Percentiles rank a stretch among this genome's conserved stretches.
These are phyloP conservation scores for Rutilus rutilus DNA, from an alignment of 2,113 vertebrate species.

Conservation along the genomic window DNA sequence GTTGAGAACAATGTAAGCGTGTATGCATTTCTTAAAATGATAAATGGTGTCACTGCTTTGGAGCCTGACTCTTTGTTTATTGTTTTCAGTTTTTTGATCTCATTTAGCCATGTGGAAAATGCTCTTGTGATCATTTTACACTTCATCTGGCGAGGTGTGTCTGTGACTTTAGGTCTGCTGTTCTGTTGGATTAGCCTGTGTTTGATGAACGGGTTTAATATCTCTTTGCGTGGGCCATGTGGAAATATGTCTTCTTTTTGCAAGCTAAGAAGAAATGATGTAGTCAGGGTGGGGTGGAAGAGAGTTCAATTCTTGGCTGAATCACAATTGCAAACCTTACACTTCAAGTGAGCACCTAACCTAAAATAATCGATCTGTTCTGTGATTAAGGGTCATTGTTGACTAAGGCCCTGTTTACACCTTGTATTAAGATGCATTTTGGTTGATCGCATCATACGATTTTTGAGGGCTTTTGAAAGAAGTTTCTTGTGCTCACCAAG, in stretches of 20 bases:
- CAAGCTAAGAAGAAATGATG: not conserved
- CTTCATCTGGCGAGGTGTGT: not conserved
- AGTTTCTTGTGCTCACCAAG: not conserved
- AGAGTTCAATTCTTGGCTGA: slow-evolving; percentile 2
- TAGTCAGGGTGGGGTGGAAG: not conserved
- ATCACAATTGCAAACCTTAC: not conserved
- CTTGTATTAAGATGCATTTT: too few relatives aligned
- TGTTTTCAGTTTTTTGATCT: slow-evolving; percentile 17
- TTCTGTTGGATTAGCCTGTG: not conserved
- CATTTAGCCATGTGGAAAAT: not conserved
- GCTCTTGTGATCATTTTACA: not conserved
- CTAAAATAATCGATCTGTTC: not conserved
- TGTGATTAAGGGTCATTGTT: not conserved
- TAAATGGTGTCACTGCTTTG: not conserved
- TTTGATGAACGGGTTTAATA: slow-evolving; percentile 32
- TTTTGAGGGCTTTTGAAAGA: too few relatives aligned
- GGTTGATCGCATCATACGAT: too few relatives aligned
- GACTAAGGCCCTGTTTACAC: not conserved
- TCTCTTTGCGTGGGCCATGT: not conserved
- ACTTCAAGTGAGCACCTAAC: not conserved
- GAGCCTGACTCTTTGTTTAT: slow-evolving; percentile 31
- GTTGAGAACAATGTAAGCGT: not conserved
- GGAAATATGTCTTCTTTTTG: not conserved
- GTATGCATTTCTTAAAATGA: slow-evolving; percentile 1
- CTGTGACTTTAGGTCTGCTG: not conserved